phyloP scores from a whole-genome alignment of 2,888 invertebrate species.

The Amblyjoppa proteus region DNA sequence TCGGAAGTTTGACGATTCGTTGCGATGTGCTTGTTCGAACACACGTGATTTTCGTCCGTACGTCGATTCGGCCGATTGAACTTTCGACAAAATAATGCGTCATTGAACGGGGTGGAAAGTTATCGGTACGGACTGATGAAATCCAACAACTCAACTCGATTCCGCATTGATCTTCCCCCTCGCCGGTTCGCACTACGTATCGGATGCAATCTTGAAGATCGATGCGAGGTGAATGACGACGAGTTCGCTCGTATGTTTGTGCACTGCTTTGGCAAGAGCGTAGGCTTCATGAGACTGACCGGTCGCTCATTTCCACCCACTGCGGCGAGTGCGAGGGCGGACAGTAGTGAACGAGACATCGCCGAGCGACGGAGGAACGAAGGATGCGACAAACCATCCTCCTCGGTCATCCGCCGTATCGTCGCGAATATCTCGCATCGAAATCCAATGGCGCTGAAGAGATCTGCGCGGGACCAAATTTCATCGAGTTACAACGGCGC shows the following conservation, averaged over 20 bases:
- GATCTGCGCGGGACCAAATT: not conserved
- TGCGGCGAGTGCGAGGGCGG: slow-evolving; percentile 60
- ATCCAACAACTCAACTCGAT: slow-evolving; percentile 41
- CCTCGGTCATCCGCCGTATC: slow-evolving; percentile 9
- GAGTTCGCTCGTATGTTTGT: slow-evolving; percentile 59
- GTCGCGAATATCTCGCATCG: not conserved
- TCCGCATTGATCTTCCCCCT: slow-evolving; percentile 45
- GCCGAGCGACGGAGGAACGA: slow-evolving; percentile 25
- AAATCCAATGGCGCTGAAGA: not conserved
- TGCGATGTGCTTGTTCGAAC: no score
- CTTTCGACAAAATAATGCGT: no score
- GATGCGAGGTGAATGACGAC: slow-evolving; percentile 59
- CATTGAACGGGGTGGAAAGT: no score
- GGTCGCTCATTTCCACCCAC: slow-evolving; percentile 69
- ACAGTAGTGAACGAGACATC: slow-evolving; percentile 61
- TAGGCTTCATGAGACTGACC: slow-evolving; percentile 55
- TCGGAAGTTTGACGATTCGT: no score
- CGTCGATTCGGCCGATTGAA: no score
- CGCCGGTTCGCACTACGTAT: not conserved
- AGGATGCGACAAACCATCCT: slow-evolving; percentile 33
- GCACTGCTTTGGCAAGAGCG: slow-evolving; percentile 53
- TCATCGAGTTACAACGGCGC: not conserved
- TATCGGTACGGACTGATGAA: not conserved
- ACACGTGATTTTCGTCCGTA: no score
- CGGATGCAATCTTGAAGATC: slow-evolving; percentile 57